Evolutionary conservation across 2,113 vertebrate genomes (phyloP), one percentile per base, ranked within the genome.

Genomic region (Oreotrochilus melanogaster): DNA sequence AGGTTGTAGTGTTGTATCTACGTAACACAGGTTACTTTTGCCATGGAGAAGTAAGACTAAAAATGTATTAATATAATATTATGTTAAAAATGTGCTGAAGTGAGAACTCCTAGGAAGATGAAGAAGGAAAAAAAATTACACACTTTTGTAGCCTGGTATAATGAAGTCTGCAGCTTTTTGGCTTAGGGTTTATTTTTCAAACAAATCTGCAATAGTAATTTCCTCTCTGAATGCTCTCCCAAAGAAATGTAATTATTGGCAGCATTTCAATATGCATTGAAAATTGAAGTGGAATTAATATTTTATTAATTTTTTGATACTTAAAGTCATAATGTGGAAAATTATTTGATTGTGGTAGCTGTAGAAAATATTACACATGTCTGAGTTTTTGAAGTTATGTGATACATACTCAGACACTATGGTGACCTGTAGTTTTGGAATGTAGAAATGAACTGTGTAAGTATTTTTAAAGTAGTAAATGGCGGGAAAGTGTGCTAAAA

Each of bases 151-250:
- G 35, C 74, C 35, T 58, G 65, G 18, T 81, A 66, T 33, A 89
- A 95, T 86, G 10, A 93, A 83, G 42, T 88, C 76, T 92, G 80
- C 45, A 93, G 75, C 16, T 95, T 83, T 83, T 92, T 96, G 81
- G 94, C 81, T 94, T 35, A 57, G 43, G 5, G 8, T 80, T 88
- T 78, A 58, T 76, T 94, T 94, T 88, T 92, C 39, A 88, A 93
- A 80, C 7, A 94, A 92, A 72, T 78, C 89, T 95, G 84, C 61
- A 92, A 80, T 62, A 93, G 74, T 60, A 88, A 83, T 95, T 97
- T 96, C 74, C 74, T 10, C 88, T 69, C 42, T 78, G 35, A 94
- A 53, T 64, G 23, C 5, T 61, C 9, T 93, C 39, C 43, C 64
- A 86, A 67, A 93, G 60, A 50, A 87, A 56, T 39, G 39, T 74